Percentiles rank a stretch among this genome's conserved stretches.
phyloP scores from a whole-genome alignment of 2,113 vertebrate species.

The Pyxicephalus adspersus region DNA sequence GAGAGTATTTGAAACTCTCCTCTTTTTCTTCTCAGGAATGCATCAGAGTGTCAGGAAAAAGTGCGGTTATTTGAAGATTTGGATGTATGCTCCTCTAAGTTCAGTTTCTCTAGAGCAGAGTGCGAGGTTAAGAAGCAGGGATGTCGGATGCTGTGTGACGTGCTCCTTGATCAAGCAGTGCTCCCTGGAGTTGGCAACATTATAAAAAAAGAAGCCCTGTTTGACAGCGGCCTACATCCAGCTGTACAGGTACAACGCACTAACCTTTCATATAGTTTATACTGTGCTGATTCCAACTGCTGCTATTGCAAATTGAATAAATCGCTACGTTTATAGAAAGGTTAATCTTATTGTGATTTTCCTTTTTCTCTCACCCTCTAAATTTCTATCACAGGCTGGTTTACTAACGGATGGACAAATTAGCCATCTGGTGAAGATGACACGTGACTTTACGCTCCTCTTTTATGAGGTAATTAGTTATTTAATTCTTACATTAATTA shows the following conservation, averaged over 20 bases:
- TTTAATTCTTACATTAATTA: too few relatives aligned
- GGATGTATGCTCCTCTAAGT: conserved; percentile 88
- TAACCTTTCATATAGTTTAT: background rate
- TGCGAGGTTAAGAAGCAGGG: conserved; percentile 76
- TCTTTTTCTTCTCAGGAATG: conserved; percentile 71
- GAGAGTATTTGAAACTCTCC: background rate
- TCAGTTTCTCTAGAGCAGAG: conserved; percentile 80
- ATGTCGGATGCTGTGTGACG: conserved; percentile 85
- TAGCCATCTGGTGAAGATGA: conserved; percentile 88
- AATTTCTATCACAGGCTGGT: conserved; percentile 72
- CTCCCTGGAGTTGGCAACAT: conserved; percentile 96
- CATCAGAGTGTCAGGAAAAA: conserved; percentile 77
- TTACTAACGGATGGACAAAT: conserved; percentile 80
- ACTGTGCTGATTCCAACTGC: background rate
- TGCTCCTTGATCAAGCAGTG: conserved; percentile 88
- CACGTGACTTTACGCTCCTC: conserved; percentile 85
- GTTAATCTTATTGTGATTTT: conserved; percentile 3
- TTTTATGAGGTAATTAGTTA: conserved; percentile 86
- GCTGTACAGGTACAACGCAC: conserved; percentile 77
- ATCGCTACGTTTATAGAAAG: background rate
- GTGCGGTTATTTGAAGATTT: conserved; percentile 78
- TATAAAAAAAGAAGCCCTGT: conserved; percentile 94
- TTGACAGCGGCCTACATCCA: conserved; percentile 88
- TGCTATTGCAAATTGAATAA: background rate
- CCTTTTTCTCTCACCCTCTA: too few relatives aligned